Base-by-base conservation (phyloP, 2,113 vertebrate species). In the Hypocryptadius cinnamomeus region DNA sequence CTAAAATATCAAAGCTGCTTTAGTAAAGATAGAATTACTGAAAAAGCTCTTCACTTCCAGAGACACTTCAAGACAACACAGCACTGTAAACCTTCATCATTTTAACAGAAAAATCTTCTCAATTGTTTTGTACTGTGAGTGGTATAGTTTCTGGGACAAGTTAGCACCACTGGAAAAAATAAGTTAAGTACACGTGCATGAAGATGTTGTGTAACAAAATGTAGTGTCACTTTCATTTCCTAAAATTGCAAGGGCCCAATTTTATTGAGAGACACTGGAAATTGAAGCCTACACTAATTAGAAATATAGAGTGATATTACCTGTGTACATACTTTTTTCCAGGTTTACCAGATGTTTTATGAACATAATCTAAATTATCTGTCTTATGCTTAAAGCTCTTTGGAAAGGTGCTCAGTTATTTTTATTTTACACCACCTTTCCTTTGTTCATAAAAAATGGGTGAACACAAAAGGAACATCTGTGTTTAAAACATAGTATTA, bases 151-250 rank as follows among this genome's bases (percentile, higher is more conserved):
- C 64, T 74, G 86, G 60, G 64, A 80, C 68, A 82, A 90, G 54
- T 24, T 77, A 79, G 24, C 8, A 78, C 24, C 37, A 28, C n/a
- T 25, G 65, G 51, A 37, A 73, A 59, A 80, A 70, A 74, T 18
- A 5, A 71, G 15, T 2, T 42, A 65, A 42, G 28, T 47, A 48
- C 22, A 30, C 0, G 0, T 18, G 11, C 33, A 22, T 1, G 1
- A 15, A 17, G 0, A 0, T 23, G 25, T 37, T 83, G 18, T 40
- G 3, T 51, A 65, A 66, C 31, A 25, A 83, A 86, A 69, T 8
- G n/a, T 15, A 66, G 12, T 7, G 13, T 23, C 13, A 22, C 23
- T 79, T 85, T 40, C 15, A 25, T 47, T 85, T 66, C 33, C 20
- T 47, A 64, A 77, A 57, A 77, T 28, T 47, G 16, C 24, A 83